Evolutionary conservation across 2,797 vertebrate species (phyloP), one percentile per base, ranked within the genome.

Genomic region (Miichthys miiuy): DNA sequence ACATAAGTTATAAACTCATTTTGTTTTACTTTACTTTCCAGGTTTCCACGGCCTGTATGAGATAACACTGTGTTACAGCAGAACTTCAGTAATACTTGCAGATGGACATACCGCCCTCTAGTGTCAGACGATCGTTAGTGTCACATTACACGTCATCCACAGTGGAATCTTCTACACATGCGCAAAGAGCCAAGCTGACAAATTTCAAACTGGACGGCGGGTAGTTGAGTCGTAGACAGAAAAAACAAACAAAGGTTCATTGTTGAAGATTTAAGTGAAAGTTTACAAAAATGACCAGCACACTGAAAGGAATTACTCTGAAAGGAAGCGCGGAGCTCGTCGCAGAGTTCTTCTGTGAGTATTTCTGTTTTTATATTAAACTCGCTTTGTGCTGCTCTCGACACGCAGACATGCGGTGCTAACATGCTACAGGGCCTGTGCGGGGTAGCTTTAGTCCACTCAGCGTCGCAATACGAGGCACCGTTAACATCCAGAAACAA

Each of bases 321-420:
- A 96, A 97, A 48, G 97, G 97, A 13, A 99, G 98, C 80, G 95
- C 97, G 0, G 97, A 98, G 47, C 93, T 97, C 1, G 97, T 98
- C 16, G 96, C 97, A 0, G 97, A 99, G 84, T 99, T 99, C 50
- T 99, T 99, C 87, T 97, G 97, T 99, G 79, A 97, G 97, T 92
- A 58, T 69, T 63, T 0, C 0, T 14, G 8, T 38, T 38, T 38
- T 38, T 38, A 9, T 9, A 38, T 38, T 9, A 38, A 9, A 38
- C 34, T 38, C 34, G 34, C 34, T 38, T 38, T 38, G 34, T 9
- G 34, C 34, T 38, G 34, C 34, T 38, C 8, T 20, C 3, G 23
- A 55, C 66, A 66, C 21, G 58, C 23, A 46, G 3, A 4, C 63
- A n/a, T 16, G 47, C 30, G 0, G n/a, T 1, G 79, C 85, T 86